Percentiles rank a stretch among this genome's conserved stretches.
phyloP scores from a whole-genome alignment of 2,888 invertebrate species.

The Pterostichus madidus region DNA sequence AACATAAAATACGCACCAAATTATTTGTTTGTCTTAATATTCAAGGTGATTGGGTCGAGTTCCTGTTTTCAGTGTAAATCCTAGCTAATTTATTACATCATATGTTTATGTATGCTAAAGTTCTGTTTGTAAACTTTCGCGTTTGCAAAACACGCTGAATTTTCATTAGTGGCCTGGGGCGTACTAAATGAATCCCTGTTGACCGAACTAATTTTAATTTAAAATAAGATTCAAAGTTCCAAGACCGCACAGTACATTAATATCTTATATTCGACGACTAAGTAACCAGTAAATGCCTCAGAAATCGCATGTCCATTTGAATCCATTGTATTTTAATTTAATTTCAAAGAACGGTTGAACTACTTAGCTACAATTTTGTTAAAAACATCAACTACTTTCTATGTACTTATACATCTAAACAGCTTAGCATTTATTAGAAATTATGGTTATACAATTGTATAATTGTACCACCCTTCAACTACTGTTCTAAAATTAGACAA shows the following conservation, averaged over 20 bases:
- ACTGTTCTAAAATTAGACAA: too few species aligned
- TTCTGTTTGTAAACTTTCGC: conserved; percentile 18
- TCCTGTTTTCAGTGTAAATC: neutral
- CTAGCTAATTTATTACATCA: conserved; percentile 26
- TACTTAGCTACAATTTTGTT: too few species aligned
- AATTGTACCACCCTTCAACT: too few species aligned
- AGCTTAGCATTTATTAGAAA: too few species aligned
- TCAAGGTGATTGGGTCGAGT: neutral
- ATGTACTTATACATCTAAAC: too few species aligned
- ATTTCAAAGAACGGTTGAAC: too few species aligned
- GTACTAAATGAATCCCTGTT: conserved; percentile 54
- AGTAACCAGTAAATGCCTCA: too few species aligned
- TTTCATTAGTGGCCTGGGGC: conserved; percentile 52
- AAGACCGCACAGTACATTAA: neutral
- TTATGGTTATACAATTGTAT: too few species aligned
- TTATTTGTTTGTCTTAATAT: conserved; percentile 16
- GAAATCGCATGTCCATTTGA: too few species aligned
- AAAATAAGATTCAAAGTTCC: conserved; percentile 53
- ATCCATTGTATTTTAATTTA: too few species aligned
- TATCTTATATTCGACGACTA: too few species aligned
- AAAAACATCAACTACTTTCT: too few species aligned
- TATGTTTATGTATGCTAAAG: conserved; percentile 39
- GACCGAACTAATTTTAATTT: conserved; percentile 56
- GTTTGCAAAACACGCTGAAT: conserved; percentile 2
- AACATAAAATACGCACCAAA: conserved; percentile 6